A percentile compares a stretch with the other conserved stretches of the same genome.
Conservation (phyloP, 2,888 invertebrate genomes). For the Hemicrepidius hirtus region DNA sequence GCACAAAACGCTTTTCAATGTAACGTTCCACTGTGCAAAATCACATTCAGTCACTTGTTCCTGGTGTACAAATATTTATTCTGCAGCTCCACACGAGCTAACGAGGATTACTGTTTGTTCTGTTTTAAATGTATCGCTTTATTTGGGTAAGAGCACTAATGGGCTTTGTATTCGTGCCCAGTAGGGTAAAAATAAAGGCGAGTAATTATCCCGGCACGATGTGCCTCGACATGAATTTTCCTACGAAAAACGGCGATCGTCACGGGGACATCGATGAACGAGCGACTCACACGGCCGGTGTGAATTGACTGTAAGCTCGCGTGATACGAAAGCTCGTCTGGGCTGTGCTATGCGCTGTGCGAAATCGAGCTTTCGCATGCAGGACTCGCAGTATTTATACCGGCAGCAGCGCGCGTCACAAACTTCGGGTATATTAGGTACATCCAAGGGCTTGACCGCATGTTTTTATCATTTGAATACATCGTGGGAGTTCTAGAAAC, state of each 20-base stretch:
- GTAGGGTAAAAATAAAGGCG: constrained; percentile 8
- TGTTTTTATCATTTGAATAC: constrained; percentile 37
- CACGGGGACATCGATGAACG: constrained; percentile 38
- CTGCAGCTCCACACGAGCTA: constrained; percentile 41
- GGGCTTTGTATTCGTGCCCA: neutral
- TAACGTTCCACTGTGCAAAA: constrained; percentile 39
- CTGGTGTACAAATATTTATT: constrained; percentile 47
- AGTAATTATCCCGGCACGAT: constrained; percentile 17
- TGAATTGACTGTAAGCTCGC: constrained; percentile 61
- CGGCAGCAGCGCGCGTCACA: constrained; percentile 25
- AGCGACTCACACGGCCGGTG: constrained; percentile 57
- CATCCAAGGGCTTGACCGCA: constrained; percentile 31
- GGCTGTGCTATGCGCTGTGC: constrained; percentile 59
- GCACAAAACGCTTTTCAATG: constrained; percentile 5
- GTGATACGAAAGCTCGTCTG: constrained; percentile 58
- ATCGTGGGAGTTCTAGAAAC: constrained; percentile 12
- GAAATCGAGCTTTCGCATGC: constrained; percentile 61
- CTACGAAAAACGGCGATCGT: constrained; percentile 33
- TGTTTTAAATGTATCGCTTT: constrained; percentile 18
- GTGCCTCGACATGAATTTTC: constrained; percentile 26
- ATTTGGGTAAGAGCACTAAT: constrained; percentile 27
- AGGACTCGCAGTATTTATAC: constrained; percentile 39
- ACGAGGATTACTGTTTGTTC: constrained; percentile 11
- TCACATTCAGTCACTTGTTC: constrained; percentile 54
- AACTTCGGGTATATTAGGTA: constrained; percentile 23